Evolutionary conservation across 2,113 vertebrate species (phyloP), one percentile per base, ranked within the genome.

Genomic region (Istiophorus platypterus): DNA sequence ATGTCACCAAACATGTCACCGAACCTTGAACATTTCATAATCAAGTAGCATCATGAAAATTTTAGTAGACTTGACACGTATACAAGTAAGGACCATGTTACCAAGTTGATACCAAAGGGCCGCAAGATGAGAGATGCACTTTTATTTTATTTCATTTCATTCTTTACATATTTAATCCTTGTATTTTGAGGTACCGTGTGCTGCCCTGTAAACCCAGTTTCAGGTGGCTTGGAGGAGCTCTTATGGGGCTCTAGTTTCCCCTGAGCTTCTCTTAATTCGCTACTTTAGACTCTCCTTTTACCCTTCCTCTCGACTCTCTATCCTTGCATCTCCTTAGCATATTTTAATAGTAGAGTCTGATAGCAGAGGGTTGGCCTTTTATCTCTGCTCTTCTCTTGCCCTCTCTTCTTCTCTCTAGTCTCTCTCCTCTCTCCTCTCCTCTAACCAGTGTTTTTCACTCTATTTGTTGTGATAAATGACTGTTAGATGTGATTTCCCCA

Each of bases 391-490:
- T 20, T 72, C 54, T 80, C 68, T 26, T 83, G 72, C 65, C 70
- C 85, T 79, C 74, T 76, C 68, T 34, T 37, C 49, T 71, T 41
- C 64, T 72, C 54, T 78, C 54, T 41, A 15, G 56, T 72, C 80
- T 82, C n/a, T 54, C 58, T 75, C 56, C 74, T 69, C 58, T 54
- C 63, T 47, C 66, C 77, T 81, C 70, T 89, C 78, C 87, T 86
- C 87, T 82, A 85, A 84, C 84, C 85, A 87, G 77, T 84, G 86
- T 88, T 92, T 87, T 92, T 89, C 86, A 90, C 82, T 92, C 86
- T 89, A 89, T 93, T 94, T 94, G 92, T 94, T 94, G 91, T 92
- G 89, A 94, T 93, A 94, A 94, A 94, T 91, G 90, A 91, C 89
- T 91, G 85, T 92, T 92, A 89, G 88, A 92, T 89, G 90, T 91